Evolutionary conservation across 2,888 invertebrate genomes (phyloP).

Genomic region (Idaea dimidiata): DNA sequence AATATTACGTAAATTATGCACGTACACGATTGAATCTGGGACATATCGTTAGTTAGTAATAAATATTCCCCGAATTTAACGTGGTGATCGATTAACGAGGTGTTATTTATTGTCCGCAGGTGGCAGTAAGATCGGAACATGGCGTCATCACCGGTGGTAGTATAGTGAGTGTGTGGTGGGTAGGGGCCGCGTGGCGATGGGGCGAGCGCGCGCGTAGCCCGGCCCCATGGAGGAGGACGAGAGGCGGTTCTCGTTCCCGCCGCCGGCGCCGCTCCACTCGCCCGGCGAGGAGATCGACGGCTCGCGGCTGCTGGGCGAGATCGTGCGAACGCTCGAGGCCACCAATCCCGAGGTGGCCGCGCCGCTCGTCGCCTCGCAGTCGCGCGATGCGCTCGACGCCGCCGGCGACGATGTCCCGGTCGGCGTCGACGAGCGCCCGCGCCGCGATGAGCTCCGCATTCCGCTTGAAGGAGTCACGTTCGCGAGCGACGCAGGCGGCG

Average conservation of each 20-base stretch:
- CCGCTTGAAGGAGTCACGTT: conserved; percentile 74
- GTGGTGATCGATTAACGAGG: background rate
- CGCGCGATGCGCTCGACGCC: conserved; percentile 62
- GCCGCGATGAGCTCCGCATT: conserved; percentile 69
- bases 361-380: conserved; percentile 72
- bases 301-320: conserved; percentile 73
- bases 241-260: conserved; percentile 77
- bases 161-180: conserved; percentile 27
- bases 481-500: conserved; percentile 51
- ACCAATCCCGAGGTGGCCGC: conserved; percentile 75
- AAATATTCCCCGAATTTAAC: background rate
- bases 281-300: conserved; percentile 79
- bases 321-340: conserved; percentile 73
- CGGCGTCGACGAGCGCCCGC: conserved; percentile 46
- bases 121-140: conserved; percentile 64
- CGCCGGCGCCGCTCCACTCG: conserved; percentile 77
- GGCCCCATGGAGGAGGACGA: conserved; percentile 75
- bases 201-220: conserved; percentile 65
- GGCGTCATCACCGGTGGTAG: conserved; percentile 51
- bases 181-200: conserved; percentile 45
- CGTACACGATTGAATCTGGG: too few species aligned
- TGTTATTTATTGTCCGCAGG: conserved; percentile 42
- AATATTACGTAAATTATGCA: too few species aligned
- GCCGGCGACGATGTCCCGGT: conserved; percentile 16
- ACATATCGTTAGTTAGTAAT: background rate